phyloP scores from a whole-genome alignment of 2,888 invertebrate species.

The Empis livida region DNA sequence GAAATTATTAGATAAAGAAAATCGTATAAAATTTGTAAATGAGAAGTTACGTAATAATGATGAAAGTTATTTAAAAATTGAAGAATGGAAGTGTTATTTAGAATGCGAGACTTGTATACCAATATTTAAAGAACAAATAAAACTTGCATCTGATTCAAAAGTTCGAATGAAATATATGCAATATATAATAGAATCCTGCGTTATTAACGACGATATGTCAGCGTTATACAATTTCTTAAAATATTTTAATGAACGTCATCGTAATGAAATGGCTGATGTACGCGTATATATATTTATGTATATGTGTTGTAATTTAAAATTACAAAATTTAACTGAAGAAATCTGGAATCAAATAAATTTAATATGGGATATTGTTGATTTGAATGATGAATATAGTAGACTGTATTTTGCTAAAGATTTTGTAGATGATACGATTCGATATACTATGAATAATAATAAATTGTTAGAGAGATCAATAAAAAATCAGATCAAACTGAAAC shows the following conservation, averaged over 20 bases:
- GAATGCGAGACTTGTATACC: background rate
- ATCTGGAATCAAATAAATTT: background rate
- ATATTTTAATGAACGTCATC: background rate
- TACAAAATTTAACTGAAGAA: background rate
- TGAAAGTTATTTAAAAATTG: background rate
- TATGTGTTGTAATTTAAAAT: background rate
- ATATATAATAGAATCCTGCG: background rate
- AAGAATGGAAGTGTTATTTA: background rate
- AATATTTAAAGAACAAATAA: background rate
- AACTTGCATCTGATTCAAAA: background rate
- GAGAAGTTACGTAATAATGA: background rate
- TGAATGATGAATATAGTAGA: background rate
- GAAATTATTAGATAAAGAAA: background rate
- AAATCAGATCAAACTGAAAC: background rate
- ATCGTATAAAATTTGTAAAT: background rate
- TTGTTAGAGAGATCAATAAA: background rate
- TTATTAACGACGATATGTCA: background rate
- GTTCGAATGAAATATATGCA: background rate
- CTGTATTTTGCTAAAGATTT: background rate
- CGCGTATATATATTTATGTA: background rate
- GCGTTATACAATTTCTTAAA: background rate
- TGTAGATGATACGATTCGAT: background rate
- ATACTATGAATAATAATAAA: background rate
- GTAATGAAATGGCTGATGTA: background rate
- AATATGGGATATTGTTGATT: background rate